Evolutionary conservation across 2,113 vertebrate species (phyloP).

Genomic region (Mirounga angustirostris): DNA sequence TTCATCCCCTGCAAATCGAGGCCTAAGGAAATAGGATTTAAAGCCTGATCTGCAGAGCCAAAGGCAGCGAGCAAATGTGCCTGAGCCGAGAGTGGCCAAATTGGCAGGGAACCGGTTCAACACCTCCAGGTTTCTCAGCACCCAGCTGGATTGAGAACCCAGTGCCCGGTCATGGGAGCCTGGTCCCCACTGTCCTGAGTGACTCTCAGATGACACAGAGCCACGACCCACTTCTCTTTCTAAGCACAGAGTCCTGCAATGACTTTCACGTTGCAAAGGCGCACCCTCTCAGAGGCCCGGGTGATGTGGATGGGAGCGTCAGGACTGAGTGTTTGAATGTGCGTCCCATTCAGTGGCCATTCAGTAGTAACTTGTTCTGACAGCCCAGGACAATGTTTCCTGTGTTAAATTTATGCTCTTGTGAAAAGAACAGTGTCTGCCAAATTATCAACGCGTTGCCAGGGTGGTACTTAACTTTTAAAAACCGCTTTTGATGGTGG

Average conservation of each 20-base stretch:
- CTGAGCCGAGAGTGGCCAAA: background rate
- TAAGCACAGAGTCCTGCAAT: background rate
- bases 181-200: background rate
- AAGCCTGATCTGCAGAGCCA: background rate
- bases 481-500: conserved; percentile 43
- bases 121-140: background rate
- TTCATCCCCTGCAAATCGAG: background rate
- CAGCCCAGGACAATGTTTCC: background rate
- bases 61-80: background rate
- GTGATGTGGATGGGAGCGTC: background rate
- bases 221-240: background rate
- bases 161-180: no score
- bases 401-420: background rate
- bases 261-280: background rate
- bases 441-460: background rate
- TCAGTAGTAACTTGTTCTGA: background rate
- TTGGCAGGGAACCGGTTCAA: background rate
- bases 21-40: background rate
- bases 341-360: background rate
- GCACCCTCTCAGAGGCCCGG: background rate
- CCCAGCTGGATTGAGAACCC: background rate
- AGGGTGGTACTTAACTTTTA: conserved; percentile 17
- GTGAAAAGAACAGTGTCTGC: background rate
- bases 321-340: background rate
- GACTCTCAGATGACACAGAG: background rate